phyloP scores from a whole-genome alignment of 1,140 invertebrate species.

The Paramacrobiotus metropolitanus region DNA sequence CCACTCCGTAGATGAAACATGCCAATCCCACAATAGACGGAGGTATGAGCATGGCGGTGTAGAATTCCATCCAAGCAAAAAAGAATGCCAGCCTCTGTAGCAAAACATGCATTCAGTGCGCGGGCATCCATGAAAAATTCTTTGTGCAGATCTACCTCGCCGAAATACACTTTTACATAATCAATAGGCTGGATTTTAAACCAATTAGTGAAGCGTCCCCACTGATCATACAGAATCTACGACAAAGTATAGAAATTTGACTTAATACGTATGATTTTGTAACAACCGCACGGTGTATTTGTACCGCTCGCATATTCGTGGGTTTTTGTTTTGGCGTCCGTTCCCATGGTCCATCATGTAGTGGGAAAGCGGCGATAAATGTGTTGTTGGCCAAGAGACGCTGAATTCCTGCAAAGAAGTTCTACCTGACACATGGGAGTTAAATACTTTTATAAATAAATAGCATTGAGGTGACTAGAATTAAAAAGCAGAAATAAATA shows the following conservation, averaged over 20 bases:
- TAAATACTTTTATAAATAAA: too few relatives aligned
- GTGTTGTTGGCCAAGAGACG: slow-evolving; percentile 46
- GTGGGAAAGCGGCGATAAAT: slow-evolving; percentile 59
- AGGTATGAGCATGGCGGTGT: slow-evolving; percentile 69
- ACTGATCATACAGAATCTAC: slow-evolving; percentile 23
- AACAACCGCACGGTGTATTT: background rate
- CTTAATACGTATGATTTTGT: background rate
- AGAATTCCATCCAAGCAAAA: slow-evolving; percentile 96
- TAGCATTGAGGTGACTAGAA: too few relatives aligned
- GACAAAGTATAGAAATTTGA: slow-evolving; percentile 9
- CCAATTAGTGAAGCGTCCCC: slow-evolving; percentile 22
- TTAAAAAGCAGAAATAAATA: too few relatives aligned
- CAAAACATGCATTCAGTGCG: too few relatives aligned
- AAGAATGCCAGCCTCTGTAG: slow-evolving; percentile 55
- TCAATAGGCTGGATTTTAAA: slow-evolving; percentile 24
- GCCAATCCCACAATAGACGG: slow-evolving; percentile 59
- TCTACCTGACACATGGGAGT: too few relatives aligned
- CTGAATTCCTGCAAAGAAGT: slow-evolving; percentile 44
- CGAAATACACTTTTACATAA: slow-evolving; percentile 35
- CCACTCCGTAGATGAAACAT: slow-evolving; percentile 40
- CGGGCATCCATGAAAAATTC: too few relatives aligned
- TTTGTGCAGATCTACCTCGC: slow-evolving; percentile 12
- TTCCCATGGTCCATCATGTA: slow-evolving; percentile 51
- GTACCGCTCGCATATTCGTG: background rate
- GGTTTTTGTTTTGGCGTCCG: slow-evolving; percentile 12